phyloP scores from a whole-genome alignment of 2,113 vertebrate genomes.

The Chunga burmeisteri region DNA sequence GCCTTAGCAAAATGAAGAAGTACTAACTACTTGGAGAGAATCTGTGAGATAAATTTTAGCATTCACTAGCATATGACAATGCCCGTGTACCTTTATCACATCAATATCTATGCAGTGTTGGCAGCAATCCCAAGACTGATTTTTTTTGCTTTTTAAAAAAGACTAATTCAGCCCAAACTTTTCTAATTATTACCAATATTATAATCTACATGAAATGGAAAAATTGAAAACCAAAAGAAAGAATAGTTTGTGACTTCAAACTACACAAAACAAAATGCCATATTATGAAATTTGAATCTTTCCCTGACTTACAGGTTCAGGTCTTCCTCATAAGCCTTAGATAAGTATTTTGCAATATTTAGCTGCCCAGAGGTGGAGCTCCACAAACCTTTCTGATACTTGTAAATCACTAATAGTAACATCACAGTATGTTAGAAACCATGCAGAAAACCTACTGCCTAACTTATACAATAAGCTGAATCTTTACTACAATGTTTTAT shows the following conservation, averaged over 20 bases:
- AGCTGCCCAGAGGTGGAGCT: background rate
- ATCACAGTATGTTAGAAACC: background rate
- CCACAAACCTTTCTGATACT: background rate
- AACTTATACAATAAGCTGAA: background rate
- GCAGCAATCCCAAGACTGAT: background rate
- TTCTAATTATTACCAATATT: background rate
- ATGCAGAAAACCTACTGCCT: background rate
- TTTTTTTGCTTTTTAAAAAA: background rate
- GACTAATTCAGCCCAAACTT: background rate
- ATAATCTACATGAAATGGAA: background rate
- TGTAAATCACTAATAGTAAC: background rate
- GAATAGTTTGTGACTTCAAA: background rate
- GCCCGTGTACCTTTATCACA: background rate
- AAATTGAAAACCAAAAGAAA: background rate
- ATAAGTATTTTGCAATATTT: background rate
- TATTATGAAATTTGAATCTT: background rate
- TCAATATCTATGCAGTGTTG: background rate
- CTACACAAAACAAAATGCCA: background rate
- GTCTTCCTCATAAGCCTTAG: background rate
- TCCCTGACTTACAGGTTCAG: background rate
- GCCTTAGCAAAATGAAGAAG: background rate
- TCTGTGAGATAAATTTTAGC: background rate
- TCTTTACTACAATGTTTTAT: background rate
- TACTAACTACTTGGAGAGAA: background rate
- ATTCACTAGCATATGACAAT: background rate